phyloP scores from a whole-genome alignment of 2,888 invertebrate genomes.

The Cerceris rybyensis region DNA sequence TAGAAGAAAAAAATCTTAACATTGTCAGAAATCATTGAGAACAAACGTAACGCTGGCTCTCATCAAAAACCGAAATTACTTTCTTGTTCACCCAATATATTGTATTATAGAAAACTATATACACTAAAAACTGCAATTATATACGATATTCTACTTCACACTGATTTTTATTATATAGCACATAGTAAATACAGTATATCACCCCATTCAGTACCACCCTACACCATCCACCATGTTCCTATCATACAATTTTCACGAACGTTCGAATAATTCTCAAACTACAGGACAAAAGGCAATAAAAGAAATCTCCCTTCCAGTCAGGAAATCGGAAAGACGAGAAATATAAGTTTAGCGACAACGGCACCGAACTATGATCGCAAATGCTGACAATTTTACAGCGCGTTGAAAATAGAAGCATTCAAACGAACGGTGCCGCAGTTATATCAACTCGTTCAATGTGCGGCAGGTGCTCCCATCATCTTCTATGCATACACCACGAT shows the following conservation, averaged over 20 bases:
- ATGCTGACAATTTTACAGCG: slow-evolving; percentile 33
- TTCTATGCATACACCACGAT: slow-evolving; percentile 38
- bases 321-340: background rate
- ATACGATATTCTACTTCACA: too few species aligned
- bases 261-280: background rate
- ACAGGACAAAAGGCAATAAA: too few species aligned
- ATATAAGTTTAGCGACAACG: background rate
- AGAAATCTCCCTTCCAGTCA: background rate
- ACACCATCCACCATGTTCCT: background rate
- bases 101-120: too few species aligned
- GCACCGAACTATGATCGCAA: slow-evolving; percentile 8
- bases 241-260: background rate
- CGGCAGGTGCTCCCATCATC: slow-evolving; percentile 55
- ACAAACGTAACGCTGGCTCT: too few species aligned
- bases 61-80: too few species aligned
- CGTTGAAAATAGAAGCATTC: slow-evolving; percentile 45
- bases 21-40: too few species aligned
- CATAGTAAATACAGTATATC: too few species aligned
- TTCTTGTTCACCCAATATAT: too few species aligned
- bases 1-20: too few species aligned
- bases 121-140: too few species aligned
- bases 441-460: slow-evolving; percentile 48
- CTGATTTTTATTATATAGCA: too few species aligned
- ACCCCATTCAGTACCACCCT: too few species aligned
- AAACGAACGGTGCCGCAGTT: slow-evolving; percentile 26